Conservation (phyloP, 2,113 vertebrate species). For the Callionymus lyra region DNA sequence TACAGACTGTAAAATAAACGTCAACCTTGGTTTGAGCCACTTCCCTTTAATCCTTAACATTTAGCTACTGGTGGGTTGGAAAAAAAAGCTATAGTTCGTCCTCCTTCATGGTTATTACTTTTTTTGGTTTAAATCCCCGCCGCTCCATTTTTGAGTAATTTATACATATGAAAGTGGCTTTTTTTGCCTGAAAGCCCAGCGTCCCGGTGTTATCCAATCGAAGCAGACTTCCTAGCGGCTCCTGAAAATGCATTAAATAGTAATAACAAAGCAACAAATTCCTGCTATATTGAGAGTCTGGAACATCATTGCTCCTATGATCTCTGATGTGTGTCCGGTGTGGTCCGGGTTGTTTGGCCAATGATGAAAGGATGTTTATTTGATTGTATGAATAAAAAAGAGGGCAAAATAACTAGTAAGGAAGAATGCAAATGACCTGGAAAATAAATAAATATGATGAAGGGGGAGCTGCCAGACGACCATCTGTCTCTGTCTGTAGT, state of each 20-base stretch:
- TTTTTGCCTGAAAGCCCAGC: slow-evolving; percentile 55
- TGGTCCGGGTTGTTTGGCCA: too few relatives aligned
- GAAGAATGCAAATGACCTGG: slow-evolving; percentile 7
- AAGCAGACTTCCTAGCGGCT: slow-evolving; percentile 46
- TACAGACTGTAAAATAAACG: too few relatives aligned
- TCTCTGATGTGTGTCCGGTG: too few relatives aligned
- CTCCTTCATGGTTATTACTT: slow-evolving; percentile 55
- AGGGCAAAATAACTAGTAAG: neutral
- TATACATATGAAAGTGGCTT: slow-evolving; percentile 68
- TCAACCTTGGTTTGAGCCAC: neutral
- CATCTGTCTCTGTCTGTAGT: slow-evolving; percentile 2
- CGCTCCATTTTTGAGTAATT: slow-evolving; percentile 57
- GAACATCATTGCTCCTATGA: slow-evolving; percentile 28
- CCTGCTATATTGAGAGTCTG: slow-evolving; percentile 49
- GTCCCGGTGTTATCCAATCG: slow-evolving; percentile 62
- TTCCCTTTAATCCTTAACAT: slow-evolving; percentile 20
- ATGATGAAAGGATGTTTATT: slow-evolving; percentile 32
- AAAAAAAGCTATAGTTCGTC: slow-evolving; percentile 52
- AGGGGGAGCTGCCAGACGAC: neutral
- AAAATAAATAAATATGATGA: slow-evolving; percentile 9
- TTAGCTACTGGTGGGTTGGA: slow-evolving; percentile 39
- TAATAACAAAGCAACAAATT: slow-evolving; percentile 55
- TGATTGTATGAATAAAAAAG: slow-evolving; percentile 22
- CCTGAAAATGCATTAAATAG: slow-evolving; percentile 61
- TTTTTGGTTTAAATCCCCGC: slow-evolving; percentile 57